Base-by-base conservation (phyloP, 64 coral and sea anemone genomes). In the Porites lutea region DNA sequence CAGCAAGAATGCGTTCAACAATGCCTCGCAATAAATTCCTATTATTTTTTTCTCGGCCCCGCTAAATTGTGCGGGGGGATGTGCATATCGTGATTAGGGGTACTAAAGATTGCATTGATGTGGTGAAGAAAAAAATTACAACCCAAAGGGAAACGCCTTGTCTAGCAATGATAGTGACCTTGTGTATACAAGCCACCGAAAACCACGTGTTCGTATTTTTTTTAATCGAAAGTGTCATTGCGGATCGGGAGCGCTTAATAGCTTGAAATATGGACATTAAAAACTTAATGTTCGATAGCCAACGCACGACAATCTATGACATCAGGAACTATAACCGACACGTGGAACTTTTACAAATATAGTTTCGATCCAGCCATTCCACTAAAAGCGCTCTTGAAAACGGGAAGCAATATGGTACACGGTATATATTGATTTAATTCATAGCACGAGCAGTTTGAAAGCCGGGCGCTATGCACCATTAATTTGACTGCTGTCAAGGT, bases 201-300 rank as follows among this genome's bases (percentile, higher is more conserved):
- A 21, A 8, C 66, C 19, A 27, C 66, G n/a, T 8, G 71, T 73
- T 2, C 71, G 59, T 6, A 4, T 8, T 10, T 11, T 9, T 22
- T 0, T 37, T 37, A 7, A 2, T 8, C 21, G 57, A 10, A 27
- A 62, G 81, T 47, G 47, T 52, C 63, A 67, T 51, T 67, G 67
- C 79, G 79, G 45, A 49, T 82, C 79, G 59, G 15, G 8, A 48
- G 45, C 61, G 63, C 27, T 68, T 69, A 84, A 83, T 66, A 66
- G 20, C 78, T 81, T 18, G 62, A n/a, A 84, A 52, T 22, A 69
- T 52, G 44, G 48, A 5, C 61, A 68, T 68, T 84, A 22, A 11
- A 69, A 67, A 68, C 45, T 68, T 21, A 11, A 68, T 50, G 14
- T 68, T 68, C 49, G 81, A 84, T 64, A 69, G 62, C 63, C 3